Percentiles rank a stretch among this genome's conserved stretches.
Evolutionary conservation across 2,113 vertebrate genomes (phyloP).

Genomic region (Clarias gariepinus): DNA sequence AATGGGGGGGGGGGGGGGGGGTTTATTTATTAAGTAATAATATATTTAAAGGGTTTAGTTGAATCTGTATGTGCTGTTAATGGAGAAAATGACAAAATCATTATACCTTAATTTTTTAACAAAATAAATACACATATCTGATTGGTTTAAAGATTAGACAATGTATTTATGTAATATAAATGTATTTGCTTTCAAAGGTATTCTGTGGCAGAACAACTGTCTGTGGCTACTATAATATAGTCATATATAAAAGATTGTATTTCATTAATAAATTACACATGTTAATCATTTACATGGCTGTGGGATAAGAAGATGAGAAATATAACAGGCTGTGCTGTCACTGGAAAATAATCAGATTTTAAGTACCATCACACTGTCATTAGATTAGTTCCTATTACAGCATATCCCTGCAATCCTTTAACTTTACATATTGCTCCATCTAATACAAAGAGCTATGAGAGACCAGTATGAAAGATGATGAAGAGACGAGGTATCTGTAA

Average conservation of each 20-base stretch:
- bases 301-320: not conserved
- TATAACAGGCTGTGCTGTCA: not conserved
- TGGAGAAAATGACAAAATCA: not conserved
- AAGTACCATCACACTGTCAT: not conserved
- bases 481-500: not conserved
- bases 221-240: not conserved
- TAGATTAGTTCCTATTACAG: not conserved
- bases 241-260: not conserved
- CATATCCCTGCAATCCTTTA: not conserved
- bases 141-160: not conserved
- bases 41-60: not conserved
- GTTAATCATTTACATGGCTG: not conserved
- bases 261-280: not conserved
- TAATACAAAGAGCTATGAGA: not conserved
- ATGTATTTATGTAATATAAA: no score
- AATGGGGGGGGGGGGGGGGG: not conserved
- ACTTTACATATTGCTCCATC: not conserved
- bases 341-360: not conserved
- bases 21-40: no score
- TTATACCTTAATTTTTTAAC: not conserved
- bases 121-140: not conserved
- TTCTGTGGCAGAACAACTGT: not conserved
- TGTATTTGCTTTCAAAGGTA: not conserved
- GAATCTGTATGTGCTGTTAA: not conserved
- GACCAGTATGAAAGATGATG: not conserved